Evolutionary conservation across 2,797 vertebrate genomes (phyloP).

Genomic region (Atherinosoma microstoma): DNA sequence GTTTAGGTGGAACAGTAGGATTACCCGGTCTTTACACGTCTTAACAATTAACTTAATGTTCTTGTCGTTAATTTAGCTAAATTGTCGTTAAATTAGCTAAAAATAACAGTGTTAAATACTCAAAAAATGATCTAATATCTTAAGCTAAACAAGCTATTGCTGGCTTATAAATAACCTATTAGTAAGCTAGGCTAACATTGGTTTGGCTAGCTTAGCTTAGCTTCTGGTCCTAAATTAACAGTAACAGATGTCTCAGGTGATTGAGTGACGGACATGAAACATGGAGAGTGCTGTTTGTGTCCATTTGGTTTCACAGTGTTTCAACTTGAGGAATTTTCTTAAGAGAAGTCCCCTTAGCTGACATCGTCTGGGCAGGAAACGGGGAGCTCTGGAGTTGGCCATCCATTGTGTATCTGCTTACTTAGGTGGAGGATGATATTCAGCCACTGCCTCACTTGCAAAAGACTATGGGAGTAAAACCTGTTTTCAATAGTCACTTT

Average conservation of each 20-base stretch:
- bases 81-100: background rate
- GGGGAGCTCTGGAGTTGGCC: background rate
- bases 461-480: background rate
- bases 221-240: background rate
- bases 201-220: background rate
- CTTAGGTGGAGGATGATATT: too few relatives aligned
- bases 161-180: background rate
- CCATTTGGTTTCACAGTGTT: too few relatives aligned
- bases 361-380: background rate
- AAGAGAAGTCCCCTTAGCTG: background rate
- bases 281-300: too few relatives aligned
- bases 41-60: background rate
- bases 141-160: background rate
- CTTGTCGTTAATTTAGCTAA: background rate
- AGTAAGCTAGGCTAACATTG: background rate
- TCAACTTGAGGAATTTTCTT: background rate
- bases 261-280: too few relatives aligned
- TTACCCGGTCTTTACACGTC: too few relatives aligned
- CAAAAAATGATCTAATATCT: background rate
- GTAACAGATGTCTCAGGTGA: too few relatives aligned
- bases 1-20: too few relatives aligned
- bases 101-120: background rate
- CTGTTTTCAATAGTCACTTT: background rate
- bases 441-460: background rate
- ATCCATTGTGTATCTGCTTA: too few relatives aligned